A percentile compares a stretch with the other conserved stretches of the same genome.
phyloP scores from a whole-genome alignment of 2,888 invertebrate genomes.

The Habrosyne pyritoides region DNA sequence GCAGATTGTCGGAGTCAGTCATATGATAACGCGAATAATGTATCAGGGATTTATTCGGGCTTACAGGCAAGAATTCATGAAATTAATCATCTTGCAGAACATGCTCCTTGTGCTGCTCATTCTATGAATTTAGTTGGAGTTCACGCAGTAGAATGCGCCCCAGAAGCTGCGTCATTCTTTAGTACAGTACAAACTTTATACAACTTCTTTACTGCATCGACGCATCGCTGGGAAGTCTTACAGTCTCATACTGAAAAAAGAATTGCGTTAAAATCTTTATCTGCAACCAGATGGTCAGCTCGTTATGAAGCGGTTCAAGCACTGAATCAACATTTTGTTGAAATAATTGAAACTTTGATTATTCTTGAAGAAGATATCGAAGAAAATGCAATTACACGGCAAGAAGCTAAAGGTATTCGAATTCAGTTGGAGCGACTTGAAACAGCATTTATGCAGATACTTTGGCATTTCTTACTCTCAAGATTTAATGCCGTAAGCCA shows the following conservation, averaged over 20 bases:
- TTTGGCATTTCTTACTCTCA: no score
- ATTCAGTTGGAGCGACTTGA: no score
- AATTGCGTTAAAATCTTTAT: slow-evolving; percentile 31
- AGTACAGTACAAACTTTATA: slow-evolving; percentile 11
- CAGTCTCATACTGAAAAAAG: slow-evolving; percentile 31
- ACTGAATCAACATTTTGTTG: slow-evolving; percentile 13
- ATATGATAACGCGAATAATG: slow-evolving; percentile 45
- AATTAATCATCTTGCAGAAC: slow-evolving; percentile 29
- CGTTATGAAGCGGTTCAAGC: slow-evolving; percentile 33
- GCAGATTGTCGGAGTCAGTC: slow-evolving; percentile 34
- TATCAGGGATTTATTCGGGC: slow-evolving; percentile 38
- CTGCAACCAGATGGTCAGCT: slow-evolving; percentile 40
- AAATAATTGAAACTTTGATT: slow-evolving; percentile 22
- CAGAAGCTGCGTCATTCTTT: slow-evolving; percentile 11
- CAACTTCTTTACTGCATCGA: slow-evolving; percentile 31
- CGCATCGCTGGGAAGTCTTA: slow-evolving; percentile 21
- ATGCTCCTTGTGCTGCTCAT: slow-evolving; percentile 37
- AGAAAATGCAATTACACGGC: no score
- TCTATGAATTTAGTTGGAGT: slow-evolving; percentile 37
- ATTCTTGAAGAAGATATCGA: slow-evolving; percentile 30
- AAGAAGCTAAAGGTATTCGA: no score
- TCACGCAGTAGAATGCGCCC: slow-evolving; percentile 15
- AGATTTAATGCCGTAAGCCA: no score
- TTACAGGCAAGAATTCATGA: slow-evolving; percentile 38
- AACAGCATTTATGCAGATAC: no score